Base-by-base conservation (phyloP, 2,888 invertebrate genomes). In the Mimumesa dahlbomi region DNA sequence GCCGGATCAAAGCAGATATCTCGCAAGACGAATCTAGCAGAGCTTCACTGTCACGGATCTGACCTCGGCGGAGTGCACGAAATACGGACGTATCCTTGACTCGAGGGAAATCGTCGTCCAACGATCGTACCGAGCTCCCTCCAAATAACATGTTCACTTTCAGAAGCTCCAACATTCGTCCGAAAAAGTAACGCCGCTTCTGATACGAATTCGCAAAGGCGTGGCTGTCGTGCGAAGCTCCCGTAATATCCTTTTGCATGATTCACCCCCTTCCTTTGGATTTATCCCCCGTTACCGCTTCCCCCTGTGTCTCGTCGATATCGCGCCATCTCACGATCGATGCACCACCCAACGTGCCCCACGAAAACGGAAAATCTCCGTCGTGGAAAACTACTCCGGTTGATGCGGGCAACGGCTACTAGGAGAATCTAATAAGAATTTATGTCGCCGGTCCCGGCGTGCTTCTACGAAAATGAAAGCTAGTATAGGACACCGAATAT, bases 1-100 rank as follows among this genome's bases (percentile, higher is more conserved):
- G 63, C 69, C 58, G 62, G 65, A 65, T 70, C 62, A 56, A 54
- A 57, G 46, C 52, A 57, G 70, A 64, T n/a, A n/a, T 69, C 57
- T 68, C 56, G 63, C 74, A 63, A 75, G 75, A 71, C 52, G 65
- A 65, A 69, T 70, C 70, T 64, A 43, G 58, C 45, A 45, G 21
- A 14, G 31, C 58, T 52, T 59, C 68, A 69, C 68, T 68, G 68
- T 59, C 73, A 63, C 42, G 62, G 66, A 56, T 66, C 48, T 66
- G 66, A 73, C 71, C 70, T 72, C 71, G 42, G 57, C n/a, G 53
- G 18, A 13, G n/a, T 21, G 29, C n/a, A 21, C 6, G 11, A 34
- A 34, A 7, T 34, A n/a, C 25, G 7, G n/a, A n/a, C 21, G 18
- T n/a, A 36, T 31, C n/a, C 14, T 19, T 2, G 16, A 22, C 42